A percentile compares a stretch with the other conserved stretches of the same genome.
Evolutionary conservation across 2,113 vertebrate genomes (phyloP).

Genomic region (Quiscalus mexicanus): DNA sequence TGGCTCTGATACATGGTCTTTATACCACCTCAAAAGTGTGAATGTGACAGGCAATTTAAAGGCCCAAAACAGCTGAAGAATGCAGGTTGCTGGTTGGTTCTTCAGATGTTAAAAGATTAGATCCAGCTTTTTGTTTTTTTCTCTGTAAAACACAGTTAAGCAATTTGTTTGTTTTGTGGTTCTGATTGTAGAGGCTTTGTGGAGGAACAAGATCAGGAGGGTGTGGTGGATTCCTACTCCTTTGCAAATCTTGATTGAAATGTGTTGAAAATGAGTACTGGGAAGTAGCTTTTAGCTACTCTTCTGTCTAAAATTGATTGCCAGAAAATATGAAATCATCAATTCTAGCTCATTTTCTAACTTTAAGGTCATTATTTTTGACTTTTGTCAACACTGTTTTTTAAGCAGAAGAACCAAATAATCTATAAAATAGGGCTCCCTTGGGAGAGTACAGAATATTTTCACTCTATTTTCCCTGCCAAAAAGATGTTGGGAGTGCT

Average conservation of each 20-base stretch:
- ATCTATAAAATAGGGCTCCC: not conserved
- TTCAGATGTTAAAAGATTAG: not conserved
- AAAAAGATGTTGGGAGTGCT: not conserved
- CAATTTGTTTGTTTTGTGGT: not conserved
- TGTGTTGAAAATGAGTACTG: not conserved
- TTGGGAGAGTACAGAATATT: not conserved
- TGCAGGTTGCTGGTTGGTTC: not conserved
- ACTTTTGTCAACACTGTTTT: rapidly evolving
- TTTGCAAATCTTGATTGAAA: not conserved
- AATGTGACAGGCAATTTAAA: not conserved
- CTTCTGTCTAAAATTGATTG: not conserved
- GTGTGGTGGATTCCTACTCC: not conserved
- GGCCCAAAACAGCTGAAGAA: not conserved
- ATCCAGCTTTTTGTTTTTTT: not conserved
- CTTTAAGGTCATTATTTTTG: not conserved
- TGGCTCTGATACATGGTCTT: not conserved
- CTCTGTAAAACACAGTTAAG: not conserved
- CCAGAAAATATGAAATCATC: not conserved
- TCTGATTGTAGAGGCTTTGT: not conserved
- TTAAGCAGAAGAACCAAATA: not conserved
- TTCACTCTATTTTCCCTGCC: not conserved
- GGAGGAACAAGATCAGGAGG: not conserved
- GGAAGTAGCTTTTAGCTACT: not conserved
- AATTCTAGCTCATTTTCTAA: not conserved
- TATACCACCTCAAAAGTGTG: not conserved